Evolutionary conservation across 2,888 invertebrate genomes (phyloP).

Genomic region (Lasioglossum lativentre): DNA sequence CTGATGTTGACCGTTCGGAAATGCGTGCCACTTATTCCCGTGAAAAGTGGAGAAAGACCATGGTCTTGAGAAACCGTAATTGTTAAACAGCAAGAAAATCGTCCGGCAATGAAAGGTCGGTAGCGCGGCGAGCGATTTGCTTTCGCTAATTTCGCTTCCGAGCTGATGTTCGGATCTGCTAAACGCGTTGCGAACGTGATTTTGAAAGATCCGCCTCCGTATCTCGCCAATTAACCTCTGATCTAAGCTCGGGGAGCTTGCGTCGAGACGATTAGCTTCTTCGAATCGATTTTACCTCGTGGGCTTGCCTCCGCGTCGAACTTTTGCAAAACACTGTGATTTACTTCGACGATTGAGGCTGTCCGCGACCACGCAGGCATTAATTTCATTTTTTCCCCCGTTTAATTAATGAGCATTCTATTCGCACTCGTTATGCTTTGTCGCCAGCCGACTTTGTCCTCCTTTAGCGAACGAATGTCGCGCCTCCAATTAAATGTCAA

Average conservation of each 20-base stretch:
- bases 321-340: neutral
- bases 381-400: neutral
- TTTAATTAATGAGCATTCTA: neutral
- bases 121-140: slow-evolving; percentile 32
- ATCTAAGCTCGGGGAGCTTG: neutral
- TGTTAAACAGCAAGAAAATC: slow-evolving; percentile 27
- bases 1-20: neutral
- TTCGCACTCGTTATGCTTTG: neutral
- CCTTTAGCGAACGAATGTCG: neutral
- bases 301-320: neutral
- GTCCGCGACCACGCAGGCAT: neutral
- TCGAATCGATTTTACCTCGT: slow-evolving; percentile 1
- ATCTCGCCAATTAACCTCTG: slow-evolving; percentile 31
- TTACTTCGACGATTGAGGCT: neutral
- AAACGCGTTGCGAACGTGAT: slow-evolving; percentile 38
- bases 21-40: slow-evolving; percentile 1
- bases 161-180: slow-evolving; percentile 39
- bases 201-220: slow-evolving; percentile 36
- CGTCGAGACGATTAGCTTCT: neutral
- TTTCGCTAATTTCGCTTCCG: slow-evolving; percentile 49
- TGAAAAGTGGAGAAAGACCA: neutral
- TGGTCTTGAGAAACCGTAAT: slow-evolving; percentile 13
- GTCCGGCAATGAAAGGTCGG: slow-evolving; percentile 47
- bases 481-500: slow-evolving; percentile 7
- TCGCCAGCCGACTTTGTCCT: neutral